These are phyloP conservation scores for Psilopogon haemacephalus DNA, from an alignment of 2,113 vertebrate genomes.

Conservation along the genomic window DNA sequence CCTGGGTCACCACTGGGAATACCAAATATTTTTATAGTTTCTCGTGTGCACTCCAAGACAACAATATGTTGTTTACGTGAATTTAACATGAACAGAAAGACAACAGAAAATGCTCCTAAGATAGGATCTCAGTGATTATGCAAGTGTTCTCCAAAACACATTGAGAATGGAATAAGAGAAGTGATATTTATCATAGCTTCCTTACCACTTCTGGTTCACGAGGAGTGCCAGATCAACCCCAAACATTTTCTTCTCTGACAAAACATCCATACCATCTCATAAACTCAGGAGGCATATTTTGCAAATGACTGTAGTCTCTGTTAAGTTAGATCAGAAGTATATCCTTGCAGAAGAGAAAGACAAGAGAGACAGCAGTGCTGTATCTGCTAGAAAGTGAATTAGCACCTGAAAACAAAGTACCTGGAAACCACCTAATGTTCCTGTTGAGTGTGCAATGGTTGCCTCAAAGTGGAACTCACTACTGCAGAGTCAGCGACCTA, in stretches of 20 bases:
- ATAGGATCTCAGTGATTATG: conserved; percentile 3
- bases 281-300: not conserved
- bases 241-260: not conserved
- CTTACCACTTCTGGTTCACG: not conserved
- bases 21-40: not conserved
- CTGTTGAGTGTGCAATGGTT: not conserved
- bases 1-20: not conserved
- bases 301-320: not conserved
- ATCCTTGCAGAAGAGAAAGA: not conserved
- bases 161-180: not conserved
- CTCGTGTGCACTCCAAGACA: not conserved
- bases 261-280: not conserved
- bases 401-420: not conserved
- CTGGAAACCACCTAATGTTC: not conserved
- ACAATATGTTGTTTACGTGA: not conserved
- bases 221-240: not conserved
- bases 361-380: not conserved
- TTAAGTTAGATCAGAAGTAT: not conserved
- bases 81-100: conserved; percentile 2
- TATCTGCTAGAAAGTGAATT: not conserved
- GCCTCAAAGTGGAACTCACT: not conserved
- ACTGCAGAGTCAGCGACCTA: conserved; percentile 8
- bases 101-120: conserved; percentile 8
- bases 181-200: not conserved
- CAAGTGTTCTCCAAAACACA: not conserved